Conservation (phyloP, 2,888 invertebrate genomes). For the Bugula neritina region DNA sequence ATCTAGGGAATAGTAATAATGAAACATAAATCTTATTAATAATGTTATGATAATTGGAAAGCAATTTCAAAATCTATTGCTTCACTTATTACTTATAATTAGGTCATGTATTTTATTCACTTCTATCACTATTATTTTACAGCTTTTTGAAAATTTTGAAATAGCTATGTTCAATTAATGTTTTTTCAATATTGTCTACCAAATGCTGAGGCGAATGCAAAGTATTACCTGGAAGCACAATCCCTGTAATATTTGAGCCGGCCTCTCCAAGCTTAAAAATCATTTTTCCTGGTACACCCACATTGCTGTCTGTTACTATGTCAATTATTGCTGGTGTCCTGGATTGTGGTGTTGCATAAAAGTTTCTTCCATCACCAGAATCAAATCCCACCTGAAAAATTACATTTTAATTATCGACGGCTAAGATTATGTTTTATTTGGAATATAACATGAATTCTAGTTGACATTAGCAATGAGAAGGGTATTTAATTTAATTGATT, state of each 20-base stretch:
- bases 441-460: too few species aligned
- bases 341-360: constrained; percentile 10
- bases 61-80: background rate
- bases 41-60: too few species aligned
- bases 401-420: too few species aligned
- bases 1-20: background rate
- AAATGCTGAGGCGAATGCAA: too few species aligned
- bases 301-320: constrained; percentile 12
- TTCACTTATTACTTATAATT: background rate
- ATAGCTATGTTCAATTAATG: background rate
- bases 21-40: background rate
- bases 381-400: constrained; percentile 17
- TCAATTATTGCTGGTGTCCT: background rate
- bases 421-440: too few species aligned
- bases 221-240: constrained; percentile 17
- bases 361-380: background rate
- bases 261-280: background rate
- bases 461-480: too few species aligned
- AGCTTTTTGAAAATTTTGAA: background rate
- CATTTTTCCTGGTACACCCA: constrained; percentile 12
- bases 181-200: too few species aligned
- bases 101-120: background rate
- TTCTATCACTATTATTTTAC: background rate
- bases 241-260: background rate
- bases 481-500: too few species aligned